Evolutionary conservation across 2,888 invertebrate genomes (phyloP), one percentile per base, ranked within the genome.

Genomic region (Emesis castigata): DNA sequence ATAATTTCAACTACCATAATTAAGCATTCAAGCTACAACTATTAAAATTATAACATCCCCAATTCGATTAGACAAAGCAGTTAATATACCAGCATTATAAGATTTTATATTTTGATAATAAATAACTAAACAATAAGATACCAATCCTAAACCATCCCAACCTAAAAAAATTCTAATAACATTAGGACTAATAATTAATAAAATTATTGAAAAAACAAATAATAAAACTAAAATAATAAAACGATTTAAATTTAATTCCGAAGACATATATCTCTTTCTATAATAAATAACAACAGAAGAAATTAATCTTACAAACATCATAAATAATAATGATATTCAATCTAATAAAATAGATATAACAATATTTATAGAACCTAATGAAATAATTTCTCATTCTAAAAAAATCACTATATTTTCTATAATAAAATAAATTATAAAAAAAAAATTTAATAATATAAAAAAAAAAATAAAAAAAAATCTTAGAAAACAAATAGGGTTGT

Each of bases 131-230:
- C 96, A 96, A 96, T 97, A 98, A 89, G 97, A 98, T 88, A 93
- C 90, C 90, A 98, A 94, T 0, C 97, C 97, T 91, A 98, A 95
- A 0, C 97, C 97, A 96, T 98, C 97, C 82, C 97, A 98, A 0
- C 97, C 97, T 0, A 39, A 39, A 39, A 39, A 39, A 39, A 39
- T 39, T n/a, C 39, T 39, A 39, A 39, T 39, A 39, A 39, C n/a
- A 39, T 39, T 39, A 1, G 39, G 39, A 1, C 39, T 39, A 39
- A 39, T 39, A 39, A 39, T 39, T 39, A 39, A 39, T 39, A 39
- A 39, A 39, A 39, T 39, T 39, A 39, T 39, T n/a, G 39, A 39
- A 39, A 39, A 39, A 5, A 39, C 39, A 39, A 39, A 39, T n/a
- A 39, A 39, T 39, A 39, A 39, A 39, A 39, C 39, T 39, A 39